phyloP scores from a whole-genome alignment of 2,888 invertebrate genomes.

The Xestia ashworthii region DNA sequence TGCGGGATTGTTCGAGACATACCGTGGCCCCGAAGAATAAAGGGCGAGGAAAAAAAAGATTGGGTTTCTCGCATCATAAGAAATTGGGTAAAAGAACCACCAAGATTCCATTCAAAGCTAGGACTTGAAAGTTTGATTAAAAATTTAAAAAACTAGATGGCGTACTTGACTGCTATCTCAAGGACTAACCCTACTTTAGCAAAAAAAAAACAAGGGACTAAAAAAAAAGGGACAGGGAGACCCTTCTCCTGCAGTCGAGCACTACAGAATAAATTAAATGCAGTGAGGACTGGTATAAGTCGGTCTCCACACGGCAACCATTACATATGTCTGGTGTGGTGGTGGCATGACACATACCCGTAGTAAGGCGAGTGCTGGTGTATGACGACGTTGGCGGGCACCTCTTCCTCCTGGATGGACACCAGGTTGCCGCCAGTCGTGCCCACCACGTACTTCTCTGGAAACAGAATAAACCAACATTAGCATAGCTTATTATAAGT shows the following conservation, averaged over 20 bases:
- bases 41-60: too few relatives aligned
- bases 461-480: constrained; percentile 52
- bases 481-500: background rate
- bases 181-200: background rate
- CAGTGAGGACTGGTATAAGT: background rate
- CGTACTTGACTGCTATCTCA: background rate
- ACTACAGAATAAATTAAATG: background rate
- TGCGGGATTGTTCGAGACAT: too few relatives aligned
- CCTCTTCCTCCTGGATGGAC: constrained; percentile 88
- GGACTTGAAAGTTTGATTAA: background rate
- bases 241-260: background rate
- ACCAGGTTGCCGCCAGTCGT: constrained; percentile 86
- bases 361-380: constrained; percentile 86
- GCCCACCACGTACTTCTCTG: constrained; percentile 90
- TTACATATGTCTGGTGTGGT: background rate
- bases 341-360: constrained; percentile 75
- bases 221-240: background rate
- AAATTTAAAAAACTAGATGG: background rate
- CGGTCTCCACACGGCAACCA: background rate
- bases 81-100: background rate
- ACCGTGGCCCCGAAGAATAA: too few relatives aligned
- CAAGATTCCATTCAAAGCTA: background rate
- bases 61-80: background rate
- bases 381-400: constrained; percentile 79
- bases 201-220: too few relatives aligned